Evolutionary conservation across 2,797 vertebrate genomes (phyloP), one percentile per base, ranked within the genome.

Genomic region (Mormyrus hasselquistii): DNA sequence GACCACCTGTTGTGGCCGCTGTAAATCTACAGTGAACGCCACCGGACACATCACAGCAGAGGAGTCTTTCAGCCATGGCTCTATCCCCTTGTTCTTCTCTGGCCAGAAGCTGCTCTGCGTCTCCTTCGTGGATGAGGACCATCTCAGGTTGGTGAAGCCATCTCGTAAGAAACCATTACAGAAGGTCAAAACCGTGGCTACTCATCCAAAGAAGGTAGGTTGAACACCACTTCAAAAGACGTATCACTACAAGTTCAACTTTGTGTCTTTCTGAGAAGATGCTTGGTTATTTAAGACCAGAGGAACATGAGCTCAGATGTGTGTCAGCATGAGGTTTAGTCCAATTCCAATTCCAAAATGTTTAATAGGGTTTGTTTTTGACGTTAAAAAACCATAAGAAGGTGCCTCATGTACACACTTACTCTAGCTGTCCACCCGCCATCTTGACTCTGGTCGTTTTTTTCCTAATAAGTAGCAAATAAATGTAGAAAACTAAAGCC

Each of bases 51-150:
- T 85, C 52, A 55, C 69, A 76, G 87, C 52, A 88, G 82, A 88
- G 88, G 69, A 62, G 87, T 12, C 22, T 50, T 49, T 41, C 4
- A 53, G 9, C 47, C 2, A 4, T 49, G 57, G 5, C 87, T 87
- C 73, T 90, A 12, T 53, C 34, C 5, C 3, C 29, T 10, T 57
- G 29, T 82, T 88, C 12, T 84, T 88, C 65, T 89, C 34, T 52
- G 59, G 87, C 34, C 92, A 96, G 96, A 94, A 92, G 44, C 34
- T 96, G 88, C 93, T 97, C 49, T 96, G 94, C 0, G 95, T 98
- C 79, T 97, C 97, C 5, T 97, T 93, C 89, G 95, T 97, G 2
- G 97, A 98, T 19, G 95, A 97, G 87, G 79, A 93, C 7, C 90
- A 93, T 12, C 88, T 97, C 50, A 92, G 94, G 1, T 92, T 95